A percentile compares a stretch with the other conserved stretches of the same genome.
Conservation (phyloP, 2,113 vertebrate species). For the Boleophthalmus pectinirostris region DNA sequence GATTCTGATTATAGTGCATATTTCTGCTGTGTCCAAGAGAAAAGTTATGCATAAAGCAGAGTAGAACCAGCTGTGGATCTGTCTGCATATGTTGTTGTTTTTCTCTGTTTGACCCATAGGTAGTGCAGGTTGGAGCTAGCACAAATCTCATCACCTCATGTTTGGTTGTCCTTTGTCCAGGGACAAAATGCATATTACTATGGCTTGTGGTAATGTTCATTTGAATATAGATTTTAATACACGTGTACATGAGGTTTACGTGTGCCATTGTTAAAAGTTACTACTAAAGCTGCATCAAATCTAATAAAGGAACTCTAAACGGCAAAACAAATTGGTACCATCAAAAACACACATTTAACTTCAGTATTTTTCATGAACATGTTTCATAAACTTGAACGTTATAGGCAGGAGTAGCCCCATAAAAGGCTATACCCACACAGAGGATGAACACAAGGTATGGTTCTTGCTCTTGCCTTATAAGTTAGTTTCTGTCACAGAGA, state of each 20-base stretch:
- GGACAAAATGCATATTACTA: slow-evolving; percentile 15
- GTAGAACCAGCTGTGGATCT: slow-evolving; percentile 37
- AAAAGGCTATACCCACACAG: slow-evolving; percentile 42
- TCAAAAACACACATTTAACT: neutral
- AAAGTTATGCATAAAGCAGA: slow-evolving; percentile 14
- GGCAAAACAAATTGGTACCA: neutral
- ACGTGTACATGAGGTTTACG: slow-evolving; percentile 43
- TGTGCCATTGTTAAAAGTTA: slow-evolving; percentile 2
- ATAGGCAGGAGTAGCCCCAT: slow-evolving; percentile 31
- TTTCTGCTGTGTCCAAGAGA: slow-evolving; percentile 19
- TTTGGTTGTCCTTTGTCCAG: neutral
- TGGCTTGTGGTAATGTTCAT: slow-evolving; percentile 1
- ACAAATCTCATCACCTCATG: slow-evolving; percentile 16
- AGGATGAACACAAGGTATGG: neutral
- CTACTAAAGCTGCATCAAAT: neutral
- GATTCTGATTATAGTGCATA: slow-evolving; percentile 29
- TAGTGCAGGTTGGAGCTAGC: slow-evolving; percentile 43
- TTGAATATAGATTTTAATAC: slow-evolving; percentile 36
- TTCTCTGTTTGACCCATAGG: slow-evolving; percentile 34
- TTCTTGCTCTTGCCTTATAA: neutral
- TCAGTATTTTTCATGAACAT: neutral
- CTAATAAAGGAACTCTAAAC: neutral
- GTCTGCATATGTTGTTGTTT: slow-evolving; percentile 9
- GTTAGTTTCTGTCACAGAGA: neutral
- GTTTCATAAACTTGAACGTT: neutral